Percentiles rank a stretch among this genome's conserved stretches.
Evolutionary conservation across 2,113 vertebrate genomes (phyloP).

Genomic region (Argyrosomus japonicus): DNA sequence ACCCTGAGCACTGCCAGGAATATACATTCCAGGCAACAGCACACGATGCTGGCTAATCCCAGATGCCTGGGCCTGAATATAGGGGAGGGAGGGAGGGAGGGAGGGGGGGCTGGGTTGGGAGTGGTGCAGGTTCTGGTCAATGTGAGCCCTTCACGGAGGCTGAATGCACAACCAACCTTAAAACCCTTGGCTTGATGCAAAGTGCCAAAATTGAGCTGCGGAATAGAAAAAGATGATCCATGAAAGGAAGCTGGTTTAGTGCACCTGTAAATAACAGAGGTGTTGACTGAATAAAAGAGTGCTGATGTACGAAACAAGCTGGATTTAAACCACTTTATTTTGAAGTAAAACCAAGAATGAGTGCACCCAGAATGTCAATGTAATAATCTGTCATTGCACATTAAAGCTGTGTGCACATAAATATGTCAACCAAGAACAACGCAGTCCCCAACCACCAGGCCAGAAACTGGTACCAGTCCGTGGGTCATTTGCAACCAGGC

Average conservation of each 20-base stretch:
- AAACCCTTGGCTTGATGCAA: conserved; percentile 1
- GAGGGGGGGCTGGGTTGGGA: not conserved
- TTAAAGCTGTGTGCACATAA: too few relatives aligned
- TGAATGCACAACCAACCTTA: conserved; percentile 28
- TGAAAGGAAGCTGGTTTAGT: not conserved
- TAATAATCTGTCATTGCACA: too few relatives aligned
- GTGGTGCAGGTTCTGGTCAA: conserved; percentile 48
- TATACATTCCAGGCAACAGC: conserved; percentile 63
- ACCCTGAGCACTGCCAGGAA: conserved; percentile 72
- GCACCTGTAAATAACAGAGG: not conserved
- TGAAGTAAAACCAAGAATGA: too few relatives aligned
- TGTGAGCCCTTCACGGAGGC: conserved; percentile 32
- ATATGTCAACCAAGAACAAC: too few relatives aligned
- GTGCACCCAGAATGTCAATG: too few relatives aligned
- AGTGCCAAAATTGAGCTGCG: conserved; percentile 6
- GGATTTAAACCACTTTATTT: not conserved
- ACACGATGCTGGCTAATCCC: conserved; percentile 61
- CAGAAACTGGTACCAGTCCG: too few relatives aligned
- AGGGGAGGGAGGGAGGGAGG: conserved; percentile 20
- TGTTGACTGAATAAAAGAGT: not conserved
- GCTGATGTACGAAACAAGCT: not conserved
- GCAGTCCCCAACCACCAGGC: too few relatives aligned
- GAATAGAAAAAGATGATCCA: not conserved
- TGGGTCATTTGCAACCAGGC: too few relatives aligned
- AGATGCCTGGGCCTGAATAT: conserved; percentile 37